Evolutionary conservation across 2,888 invertebrate species (phyloP).

Genomic region (Automeris io): DNA sequence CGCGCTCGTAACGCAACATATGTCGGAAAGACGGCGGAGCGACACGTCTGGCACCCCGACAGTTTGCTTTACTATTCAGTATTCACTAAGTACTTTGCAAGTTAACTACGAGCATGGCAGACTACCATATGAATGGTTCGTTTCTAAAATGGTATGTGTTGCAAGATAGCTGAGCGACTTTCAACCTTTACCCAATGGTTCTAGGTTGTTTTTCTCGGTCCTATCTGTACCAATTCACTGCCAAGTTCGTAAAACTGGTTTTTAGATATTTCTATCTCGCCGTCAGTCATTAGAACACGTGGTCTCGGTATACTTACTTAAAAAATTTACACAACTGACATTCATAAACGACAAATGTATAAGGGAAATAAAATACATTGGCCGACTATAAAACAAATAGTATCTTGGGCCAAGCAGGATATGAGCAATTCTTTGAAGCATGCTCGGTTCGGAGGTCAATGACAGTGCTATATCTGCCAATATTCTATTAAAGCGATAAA

Average conservation of each 20-base stretch:
- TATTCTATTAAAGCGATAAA: neutral
- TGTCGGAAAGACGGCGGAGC: slow-evolving; percentile 20
- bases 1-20: slow-evolving; percentile 44
- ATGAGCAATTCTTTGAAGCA: slow-evolving; percentile 52
- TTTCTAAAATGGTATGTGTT: slow-evolving; percentile 37
- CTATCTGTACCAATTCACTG: slow-evolving; percentile 46
- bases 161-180: slow-evolving; percentile 13
- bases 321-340: slow-evolving; percentile 12
- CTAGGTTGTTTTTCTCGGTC: slow-evolving; percentile 18
- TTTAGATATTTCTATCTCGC: slow-evolving; percentile 46
- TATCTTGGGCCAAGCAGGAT: slow-evolving; percentile 44
- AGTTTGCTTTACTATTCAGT: slow-evolving; percentile 58
- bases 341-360: slow-evolving; percentile 21
- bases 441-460: slow-evolving; percentile 47
- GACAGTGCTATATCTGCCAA: slow-evolving; percentile 35
- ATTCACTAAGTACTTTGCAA: slow-evolving; percentile 47
- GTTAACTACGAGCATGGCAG: slow-evolving; percentile 50
- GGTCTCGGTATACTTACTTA: slow-evolving; percentile 42
- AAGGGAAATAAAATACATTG: slow-evolving; percentile 26
- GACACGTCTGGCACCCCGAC: slow-evolving; percentile 42
- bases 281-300: slow-evolving; percentile 45
- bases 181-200: slow-evolving; percentile 20
- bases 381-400: slow-evolving; percentile 31
- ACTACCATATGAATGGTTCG: slow-evolving; percentile 44
- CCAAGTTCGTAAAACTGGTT: slow-evolving; percentile 70